A percentile compares a stretch with the other conserved stretches of the same genome.
These are phyloP conservation scores for Portunus trituberculatus DNA, from an alignment of 1,140 invertebrate species.

Conservation along the genomic window DNA sequence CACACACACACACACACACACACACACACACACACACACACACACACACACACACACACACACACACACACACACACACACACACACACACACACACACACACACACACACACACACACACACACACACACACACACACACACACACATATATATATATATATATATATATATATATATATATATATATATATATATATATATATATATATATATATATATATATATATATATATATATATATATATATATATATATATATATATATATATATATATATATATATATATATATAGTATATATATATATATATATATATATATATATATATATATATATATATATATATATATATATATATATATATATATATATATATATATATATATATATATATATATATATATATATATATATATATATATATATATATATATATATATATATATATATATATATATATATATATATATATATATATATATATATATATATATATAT, in stretches of 20 bases:
- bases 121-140: too few species aligned
- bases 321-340: constrained; percentile 20
- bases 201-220: too few species aligned
- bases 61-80: too few species aligned
- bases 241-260: constrained; percentile 23
- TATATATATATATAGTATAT: background rate
- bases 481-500: constrained; percentile 18
- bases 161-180: too few species aligned
- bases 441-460: constrained; percentile 30
- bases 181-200: too few species aligned
- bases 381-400: constrained; percentile 35
- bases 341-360: constrained; percentile 31
- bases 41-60: too few species aligned
- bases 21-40: too few species aligned
- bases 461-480: background rate
- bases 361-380: constrained; percentile 36
- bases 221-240: constrained; percentile 26
- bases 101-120: too few species aligned
- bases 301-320: constrained; percentile 41
- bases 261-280: constrained; percentile 27
- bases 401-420: constrained; percentile 29
- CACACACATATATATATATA: too few species aligned
- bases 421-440: constrained; percentile 27
- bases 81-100: too few species aligned
- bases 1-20: too few species aligned